phyloP scores from a whole-genome alignment of 2,888 invertebrate genomes.

The Abrostola triplasia region DNA sequence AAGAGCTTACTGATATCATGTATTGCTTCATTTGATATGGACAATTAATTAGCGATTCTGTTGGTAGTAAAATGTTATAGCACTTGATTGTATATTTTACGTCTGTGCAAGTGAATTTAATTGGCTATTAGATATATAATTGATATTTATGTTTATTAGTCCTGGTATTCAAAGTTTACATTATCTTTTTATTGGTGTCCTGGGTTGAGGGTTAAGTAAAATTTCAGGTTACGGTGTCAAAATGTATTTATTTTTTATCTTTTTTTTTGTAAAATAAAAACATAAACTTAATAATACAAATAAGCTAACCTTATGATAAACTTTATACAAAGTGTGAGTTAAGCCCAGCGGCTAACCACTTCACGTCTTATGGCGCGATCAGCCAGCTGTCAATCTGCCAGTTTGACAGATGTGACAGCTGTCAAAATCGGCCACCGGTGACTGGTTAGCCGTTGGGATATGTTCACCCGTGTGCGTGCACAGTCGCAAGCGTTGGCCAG shows the following conservation, averaged over 20 bases:
- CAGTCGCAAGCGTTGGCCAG: conserved; percentile 85
- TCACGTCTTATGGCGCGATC: conserved; percentile 59
- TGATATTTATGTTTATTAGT: neutral
- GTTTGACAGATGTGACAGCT: conserved; percentile 47
- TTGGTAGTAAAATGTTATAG: conserved; percentile 12
- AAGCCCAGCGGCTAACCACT: conserved; percentile 82
- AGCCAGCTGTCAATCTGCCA: conserved; percentile 56
- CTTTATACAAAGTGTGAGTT: conserved; percentile 86
- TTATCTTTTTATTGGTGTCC: neutral
- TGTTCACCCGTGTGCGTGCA: conserved; percentile 84
- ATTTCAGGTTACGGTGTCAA: conserved; percentile 81
- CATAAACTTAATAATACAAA: conserved; percentile 78
- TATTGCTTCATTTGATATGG: conserved; percentile 24
- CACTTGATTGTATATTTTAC: neutral
- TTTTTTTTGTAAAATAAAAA: conserved; percentile 84
- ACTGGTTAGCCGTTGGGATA: conserved; percentile 80
- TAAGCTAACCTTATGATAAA: conserved; percentile 84
- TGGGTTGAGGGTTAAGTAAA: conserved; percentile 19
- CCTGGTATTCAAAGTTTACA: neutral
- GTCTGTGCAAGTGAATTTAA: neutral
- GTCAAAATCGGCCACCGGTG: conserved; percentile 60
- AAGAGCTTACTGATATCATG: conserved; percentile 14
- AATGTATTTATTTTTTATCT: conserved; percentile 83
- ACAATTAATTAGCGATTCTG: conserved; percentile 15
- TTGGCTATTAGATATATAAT: neutral